Conservation (phyloP, 2,797 vertebrate species). For the Esox masquinongy region DNA sequence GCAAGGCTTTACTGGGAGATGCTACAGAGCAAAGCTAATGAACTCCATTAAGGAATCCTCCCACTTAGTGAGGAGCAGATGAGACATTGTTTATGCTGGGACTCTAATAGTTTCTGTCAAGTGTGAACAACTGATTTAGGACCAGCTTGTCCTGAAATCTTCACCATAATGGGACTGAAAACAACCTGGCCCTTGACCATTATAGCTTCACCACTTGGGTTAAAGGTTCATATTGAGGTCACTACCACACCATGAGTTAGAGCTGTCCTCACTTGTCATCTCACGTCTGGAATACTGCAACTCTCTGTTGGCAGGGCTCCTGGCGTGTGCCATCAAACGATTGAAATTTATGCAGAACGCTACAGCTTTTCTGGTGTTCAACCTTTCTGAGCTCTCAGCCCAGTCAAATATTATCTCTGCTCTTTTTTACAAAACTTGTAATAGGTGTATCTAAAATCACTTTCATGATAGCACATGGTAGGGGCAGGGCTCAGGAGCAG, state of each 20-base stretch:
- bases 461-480: too few relatives aligned
- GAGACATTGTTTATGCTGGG: slow-evolving; percentile 3
- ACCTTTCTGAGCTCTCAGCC: too few relatives aligned
- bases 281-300: too few relatives aligned
- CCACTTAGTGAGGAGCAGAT: slow-evolving; percentile 63
- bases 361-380: too few relatives aligned
- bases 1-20: slow-evolving; percentile 36
- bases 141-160: slow-evolving; percentile 20
- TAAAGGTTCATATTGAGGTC: not conserved
- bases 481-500: too few relatives aligned
- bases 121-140: not conserved
- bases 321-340: too few relatives aligned
- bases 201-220: not conserved
- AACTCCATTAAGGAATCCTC: slow-evolving; percentile 38
- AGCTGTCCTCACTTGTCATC: not conserved
- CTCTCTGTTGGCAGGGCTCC: too few relatives aligned
- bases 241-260: not conserved
- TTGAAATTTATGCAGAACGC: too few relatives aligned
- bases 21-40: slow-evolving; percentile 26
- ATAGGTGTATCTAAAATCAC: too few relatives aligned
- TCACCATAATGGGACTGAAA: slow-evolving; percentile 3
- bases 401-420: too few relatives aligned
- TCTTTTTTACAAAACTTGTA: too few relatives aligned
- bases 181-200: not conserved
- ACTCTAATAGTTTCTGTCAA: not conserved